Base-by-base conservation (phyloP, 2,888 invertebrate species). In the Isoperla grammatica region DNA sequence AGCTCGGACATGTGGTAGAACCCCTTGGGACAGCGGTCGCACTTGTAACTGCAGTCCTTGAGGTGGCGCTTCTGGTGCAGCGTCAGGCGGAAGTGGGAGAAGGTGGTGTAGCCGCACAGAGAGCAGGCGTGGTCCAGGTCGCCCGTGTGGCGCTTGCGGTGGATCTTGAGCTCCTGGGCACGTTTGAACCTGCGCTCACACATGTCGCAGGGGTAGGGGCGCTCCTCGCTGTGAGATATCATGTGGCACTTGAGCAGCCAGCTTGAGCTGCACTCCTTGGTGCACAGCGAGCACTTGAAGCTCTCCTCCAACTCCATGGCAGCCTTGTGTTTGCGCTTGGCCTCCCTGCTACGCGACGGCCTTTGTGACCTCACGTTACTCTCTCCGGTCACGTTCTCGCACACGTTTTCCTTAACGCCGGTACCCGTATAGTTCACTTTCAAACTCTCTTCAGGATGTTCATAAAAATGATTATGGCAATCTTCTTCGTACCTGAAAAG, bases 201-300 rank as follows among this genome's bases (percentile, higher is more conserved):
- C 39, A 71, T 68, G 65, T 71, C 69, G 61, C 72, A 72, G 50
- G 76, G 76, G 56, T 77, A 53, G 22, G 37, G 45, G 11, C 54
- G 43, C 13, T 50, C 6, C 0, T 79, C 79, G 39, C 77, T 78
- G 63, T 82, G 83, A 49, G 81, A 74, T 46, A 82, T 76, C 81
- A 82, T 81, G 60, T 82, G 82, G 45, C 81, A 73, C 0, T 81
- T 81, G 72, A 82, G 76, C 1, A 81, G 80, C 48, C 81, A 39
- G 17, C 67, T 62, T 45, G 68, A 67, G 13, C 65, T 57, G 35
- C 64, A 62, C 17, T 63, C 59, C 49, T 65, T 65, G 2, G 61
- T 61, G 58, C 66, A 65, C 8, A 62, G 17, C 42, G 60, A 58
- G 46, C 63, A 63, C 13, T 58, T 60, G 39, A 60, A 60, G 12